Conservation (phyloP, 2,113 vertebrate species). For the Stigmatopora nigra region DNA sequence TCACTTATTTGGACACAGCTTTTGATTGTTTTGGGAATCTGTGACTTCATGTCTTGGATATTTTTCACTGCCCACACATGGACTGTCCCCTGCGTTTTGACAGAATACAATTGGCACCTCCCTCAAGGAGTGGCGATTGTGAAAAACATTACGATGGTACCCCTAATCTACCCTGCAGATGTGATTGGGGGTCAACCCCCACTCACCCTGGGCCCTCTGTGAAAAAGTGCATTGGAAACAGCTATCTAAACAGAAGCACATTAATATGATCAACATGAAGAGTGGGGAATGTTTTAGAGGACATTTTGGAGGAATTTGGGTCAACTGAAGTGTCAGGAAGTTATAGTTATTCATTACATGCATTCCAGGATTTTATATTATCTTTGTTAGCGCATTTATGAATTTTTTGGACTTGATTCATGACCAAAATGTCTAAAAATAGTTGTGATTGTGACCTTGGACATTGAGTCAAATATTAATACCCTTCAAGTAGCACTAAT, state of each 20-base stretch:
- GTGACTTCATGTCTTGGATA: not conserved
- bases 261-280: constrained; percentile 1
- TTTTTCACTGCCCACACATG: not conserved
- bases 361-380: not conserved
- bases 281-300: not conserved
- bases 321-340: not conserved
- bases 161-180: not conserved
- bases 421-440: not conserved
- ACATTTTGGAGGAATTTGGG: constrained; percentile 14
- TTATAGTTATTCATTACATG: constrained; percentile 1
- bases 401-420: not conserved
- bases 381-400: not conserved
- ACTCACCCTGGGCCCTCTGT: not conserved
- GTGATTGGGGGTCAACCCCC: not conserved
- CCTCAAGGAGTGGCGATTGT: not conserved
- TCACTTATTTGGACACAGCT: not conserved
- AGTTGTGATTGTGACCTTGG: not conserved
- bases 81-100: not conserved
- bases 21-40: not conserved
- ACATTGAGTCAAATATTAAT: not conserved
- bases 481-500: not conserved
- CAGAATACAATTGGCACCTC: not conserved
- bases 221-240: not conserved
- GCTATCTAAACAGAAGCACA: not conserved
- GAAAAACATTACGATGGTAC: not conserved